Evolutionary conservation across 2,888 invertebrate genomes (phyloP).

Genomic region (Gymnosoma rotundatum): DNA sequence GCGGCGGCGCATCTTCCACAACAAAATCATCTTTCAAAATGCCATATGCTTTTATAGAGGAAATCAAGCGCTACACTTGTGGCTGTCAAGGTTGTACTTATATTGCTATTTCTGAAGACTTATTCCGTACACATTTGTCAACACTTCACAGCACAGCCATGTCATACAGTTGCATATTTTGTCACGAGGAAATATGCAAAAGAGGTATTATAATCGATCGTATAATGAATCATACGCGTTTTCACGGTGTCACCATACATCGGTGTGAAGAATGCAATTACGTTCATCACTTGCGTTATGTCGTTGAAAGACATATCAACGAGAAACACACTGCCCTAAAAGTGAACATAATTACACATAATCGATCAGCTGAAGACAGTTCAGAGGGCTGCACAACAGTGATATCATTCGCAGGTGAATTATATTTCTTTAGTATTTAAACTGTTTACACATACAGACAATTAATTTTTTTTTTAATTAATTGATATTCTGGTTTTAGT

Average conservation of each 20-base stretch:
- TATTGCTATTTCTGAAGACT: constrained; percentile 87
- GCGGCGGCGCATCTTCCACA: constrained; percentile 48
- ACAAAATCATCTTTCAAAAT: constrained; percentile 63
- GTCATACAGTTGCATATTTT: constrained; percentile 88
- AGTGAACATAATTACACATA: constrained; percentile 73
- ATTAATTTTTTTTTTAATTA: no score
- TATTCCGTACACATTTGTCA: constrained; percentile 88
- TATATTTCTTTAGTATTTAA: background rate
- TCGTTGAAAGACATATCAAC: constrained; percentile 86
- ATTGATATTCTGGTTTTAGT: no score
- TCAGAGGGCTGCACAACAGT: constrained; percentile 60
- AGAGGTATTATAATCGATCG: constrained; percentile 84
- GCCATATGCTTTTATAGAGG: constrained; percentile 82
- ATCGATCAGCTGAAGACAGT: constrained; percentile 57
- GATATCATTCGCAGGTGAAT: constrained; percentile 63
- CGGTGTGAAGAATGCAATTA: constrained; percentile 88
- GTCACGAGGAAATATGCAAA: constrained; percentile 84
- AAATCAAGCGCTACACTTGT: constrained; percentile 86
- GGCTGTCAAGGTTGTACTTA: constrained; percentile 88
- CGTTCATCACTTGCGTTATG: constrained; percentile 85
- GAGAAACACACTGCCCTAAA: constrained; percentile 66
- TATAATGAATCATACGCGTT: constrained; percentile 88
- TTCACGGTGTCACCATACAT: constrained; percentile 88
- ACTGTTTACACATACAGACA: no score
- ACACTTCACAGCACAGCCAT: constrained; percentile 86